Base-by-base conservation (phyloP, 2,797 vertebrate species). In the Zenarchopterus dispar region DNA sequence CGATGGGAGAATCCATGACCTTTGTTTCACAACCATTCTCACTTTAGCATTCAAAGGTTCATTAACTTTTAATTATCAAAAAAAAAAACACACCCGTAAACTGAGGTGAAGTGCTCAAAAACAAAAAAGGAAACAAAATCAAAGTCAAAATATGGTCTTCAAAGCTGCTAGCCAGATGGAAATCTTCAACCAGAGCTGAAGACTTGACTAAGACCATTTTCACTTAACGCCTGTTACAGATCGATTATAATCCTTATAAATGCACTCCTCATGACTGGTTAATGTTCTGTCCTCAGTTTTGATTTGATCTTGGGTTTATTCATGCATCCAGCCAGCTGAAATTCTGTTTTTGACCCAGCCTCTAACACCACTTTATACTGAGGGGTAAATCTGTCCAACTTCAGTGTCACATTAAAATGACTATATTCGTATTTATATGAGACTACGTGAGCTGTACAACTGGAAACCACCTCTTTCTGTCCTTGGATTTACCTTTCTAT, bases 281-380 rank as follows among this genome's bases (percentile, higher is more conserved):
- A 91, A 90, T 91, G 88, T 88, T 89, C 71, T 81, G 67, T 78
- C 62, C 67, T 50, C 55, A 76, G 68, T 61, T 49, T 77, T 73
- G 62, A 76, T 88, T 92, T 90, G 82, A 92, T 91, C 85, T 86
- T 92, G 9, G 9, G 11, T 11, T 89, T 71, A 92, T 91, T 92
- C 47, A 83, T 86, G 78, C 43, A 60, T 36, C 9, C 33, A 11
- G 33, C 3, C 33, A 36, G 26, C 7, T 28, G 7, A 28, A 7
- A 33, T 33, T 33, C 6, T 33, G 8, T 7, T 56, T 74, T 50
- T 75, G 58, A 63, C 75, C 51, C 42, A 6, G 5, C 33, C 33
- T 48, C 45, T 43, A 8, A 53, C 31, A 51, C 31, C 4, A 16
- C 7, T 33, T 26, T 42, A 17, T 52, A 56, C 60, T 0, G 19